phyloP scores from a whole-genome alignment of 1,140 invertebrate species.

The Tachypleus tridentatus region DNA sequence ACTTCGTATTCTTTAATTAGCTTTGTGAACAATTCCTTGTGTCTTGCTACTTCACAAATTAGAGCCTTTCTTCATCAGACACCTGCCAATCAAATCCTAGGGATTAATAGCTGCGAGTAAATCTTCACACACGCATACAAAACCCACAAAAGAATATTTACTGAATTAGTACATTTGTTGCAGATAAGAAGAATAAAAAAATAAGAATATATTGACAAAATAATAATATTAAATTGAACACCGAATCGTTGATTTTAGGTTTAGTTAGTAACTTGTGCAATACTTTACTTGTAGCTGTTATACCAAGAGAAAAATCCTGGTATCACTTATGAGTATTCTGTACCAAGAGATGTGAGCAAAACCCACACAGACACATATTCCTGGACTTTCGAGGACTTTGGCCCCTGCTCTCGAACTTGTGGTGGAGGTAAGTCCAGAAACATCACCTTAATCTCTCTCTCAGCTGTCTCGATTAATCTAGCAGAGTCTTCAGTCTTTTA shows the following conservation, averaged over 20 bases:
- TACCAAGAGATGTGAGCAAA: conserved; percentile 56
- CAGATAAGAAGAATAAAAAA: background rate
- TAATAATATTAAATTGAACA: no score
- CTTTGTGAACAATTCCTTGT: no score
- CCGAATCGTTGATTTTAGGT: no score
- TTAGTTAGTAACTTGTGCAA: no score
- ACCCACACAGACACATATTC: conserved; percentile 52
- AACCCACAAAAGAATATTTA: background rate
- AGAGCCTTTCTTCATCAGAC: no score
- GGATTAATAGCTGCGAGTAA: no score
- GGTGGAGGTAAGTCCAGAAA: conserved; percentile 50
- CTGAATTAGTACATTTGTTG: background rate
- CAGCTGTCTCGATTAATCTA: no score
- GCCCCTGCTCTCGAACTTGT: conserved; percentile 64
- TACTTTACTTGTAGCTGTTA: conserved; percentile 46
- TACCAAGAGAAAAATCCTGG: conserved; percentile 76
- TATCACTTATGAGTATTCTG: conserved; percentile 80
- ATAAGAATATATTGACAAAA: conserved; percentile 9
- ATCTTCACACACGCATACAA: no score
- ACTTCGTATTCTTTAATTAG: no score
- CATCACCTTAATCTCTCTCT: background rate
- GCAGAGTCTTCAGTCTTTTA: no score
- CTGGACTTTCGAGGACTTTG: conserved; percentile 63
- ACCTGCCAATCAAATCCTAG: no score
- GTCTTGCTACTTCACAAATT: no score